Evolutionary conservation across 2,888 invertebrate species (phyloP), one percentile per base, ranked within the genome.

Genomic region (Unio delphinus): DNA sequence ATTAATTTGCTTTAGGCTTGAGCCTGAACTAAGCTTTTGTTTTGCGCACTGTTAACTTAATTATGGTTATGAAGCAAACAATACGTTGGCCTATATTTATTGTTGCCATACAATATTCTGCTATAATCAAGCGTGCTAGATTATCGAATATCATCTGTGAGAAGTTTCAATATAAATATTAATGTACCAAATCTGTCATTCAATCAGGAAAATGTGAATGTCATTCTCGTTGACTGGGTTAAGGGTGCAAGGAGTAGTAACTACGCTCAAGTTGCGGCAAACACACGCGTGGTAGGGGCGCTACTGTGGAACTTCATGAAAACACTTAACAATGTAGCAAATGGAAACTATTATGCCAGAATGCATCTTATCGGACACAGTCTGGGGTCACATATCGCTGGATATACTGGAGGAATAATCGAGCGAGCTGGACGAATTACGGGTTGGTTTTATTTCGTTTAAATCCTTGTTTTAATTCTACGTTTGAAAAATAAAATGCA

Each of bases 301-400:
- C 75, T 86, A 56, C 79, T 86, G 54, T 86, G 85, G 1, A 70
- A 82, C 26, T 67, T 87, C 28, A 76, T 86, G 18, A 63, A 78
- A 65, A 66, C 74, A 26, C 75, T 89, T 56, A 67, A 74, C 17
- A 64, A 34, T 6, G 55, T 61, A 3, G 67, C 68, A 15, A 74
- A 71, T 20, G 75, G 73, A 4, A 30, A 55, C 7, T 69, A 67
- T 30, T 54, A 54, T 59, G 30, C 7, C 4, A 67, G 68, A 80
- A 93, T 96, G 23, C 96, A 96, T 87, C 92, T 96, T 70, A 94
- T 96, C 73, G 96, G 96, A 0, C 96, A 96, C 91, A 95, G 95
- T 73, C 91, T 96, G 72, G 96, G 96, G 1, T 94, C 95, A 0
- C 96, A 96, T 85, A 94, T 95, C 0, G 95, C 95, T 1, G 95